Percentiles rank a stretch among this genome's conserved stretches.
These are phyloP conservation scores for Eristalis intricaria DNA, from an alignment of 2,888 invertebrate genomes.

Conservation along the genomic window DNA sequence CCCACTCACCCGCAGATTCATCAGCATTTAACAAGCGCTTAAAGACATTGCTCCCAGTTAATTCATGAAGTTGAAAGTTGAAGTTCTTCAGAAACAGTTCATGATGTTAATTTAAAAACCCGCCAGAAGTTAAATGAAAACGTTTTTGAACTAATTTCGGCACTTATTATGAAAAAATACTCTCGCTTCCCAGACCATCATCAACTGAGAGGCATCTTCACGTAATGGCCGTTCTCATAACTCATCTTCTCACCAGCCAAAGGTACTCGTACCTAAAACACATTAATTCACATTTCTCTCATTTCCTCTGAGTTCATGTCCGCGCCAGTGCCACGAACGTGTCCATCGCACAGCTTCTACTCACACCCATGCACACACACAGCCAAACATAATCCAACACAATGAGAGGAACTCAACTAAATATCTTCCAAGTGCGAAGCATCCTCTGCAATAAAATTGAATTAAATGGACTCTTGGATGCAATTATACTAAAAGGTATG, in stretches of 20 bases:
- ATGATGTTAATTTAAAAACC: neutral
- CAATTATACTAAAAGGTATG: slow-evolving; percentile 72
- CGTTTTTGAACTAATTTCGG: neutral
- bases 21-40: neutral
- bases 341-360: slow-evolving; percentile 2
- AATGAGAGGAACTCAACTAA: slow-evolving; percentile 52
- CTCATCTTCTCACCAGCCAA: slow-evolving; percentile 44
- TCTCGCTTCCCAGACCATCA: neutral
- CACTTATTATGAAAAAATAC: neutral
- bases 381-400: slow-evolving; percentile 3
- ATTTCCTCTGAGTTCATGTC: slow-evolving; percentile 53
- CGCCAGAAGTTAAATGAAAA: neutral
- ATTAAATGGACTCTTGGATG: slow-evolving; percentile 72
- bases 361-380: neutral
- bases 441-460: slow-evolving; percentile 71
- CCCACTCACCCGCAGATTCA: too few species aligned
- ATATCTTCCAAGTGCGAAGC: slow-evolving; percentile 61
- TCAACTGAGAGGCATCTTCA: slow-evolving; percentile 39
- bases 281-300: slow-evolving; percentile 64
- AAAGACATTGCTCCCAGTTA: neutral
- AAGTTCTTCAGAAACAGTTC: neutral
- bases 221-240: slow-evolving; percentile 66
- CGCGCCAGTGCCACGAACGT: slow-evolving; percentile 45
- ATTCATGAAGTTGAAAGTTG: neutral
- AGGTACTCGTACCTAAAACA: slow-evolving; percentile 21